phyloP scores from a whole-genome alignment of 2,113 vertebrate species.

The Anguilla rostrata region DNA sequence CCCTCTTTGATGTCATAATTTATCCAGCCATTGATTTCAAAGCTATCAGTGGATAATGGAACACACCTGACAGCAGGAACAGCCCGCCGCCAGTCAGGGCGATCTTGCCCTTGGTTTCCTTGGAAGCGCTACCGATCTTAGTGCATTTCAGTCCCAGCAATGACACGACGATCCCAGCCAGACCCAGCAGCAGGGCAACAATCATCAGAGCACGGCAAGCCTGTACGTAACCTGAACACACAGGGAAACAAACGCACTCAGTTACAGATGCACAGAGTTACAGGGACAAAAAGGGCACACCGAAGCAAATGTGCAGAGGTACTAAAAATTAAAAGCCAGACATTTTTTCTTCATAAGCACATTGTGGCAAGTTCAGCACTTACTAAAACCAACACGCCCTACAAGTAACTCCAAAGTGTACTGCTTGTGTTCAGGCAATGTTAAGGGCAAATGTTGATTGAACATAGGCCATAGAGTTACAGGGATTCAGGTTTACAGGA shows the following conservation, averaged over 20 bases:
- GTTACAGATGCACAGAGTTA: background rate
- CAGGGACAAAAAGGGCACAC: background rate
- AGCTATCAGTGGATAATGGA: background rate
- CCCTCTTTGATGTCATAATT: background rate
- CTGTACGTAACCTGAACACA: conserved; percentile 72
- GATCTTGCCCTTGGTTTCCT: conserved; percentile 70
- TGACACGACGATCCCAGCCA: conserved; percentile 66
- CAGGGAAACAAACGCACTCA: conserved; percentile 25
- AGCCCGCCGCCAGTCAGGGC: conserved; percentile 70
- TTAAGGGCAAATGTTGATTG: no score
- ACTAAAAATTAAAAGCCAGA: background rate
- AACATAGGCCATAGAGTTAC: background rate
- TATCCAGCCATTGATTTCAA: background rate
- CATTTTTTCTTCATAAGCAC: no score
- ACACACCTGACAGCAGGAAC: conserved; percentile 78
- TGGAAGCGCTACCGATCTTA: conserved; percentile 66
- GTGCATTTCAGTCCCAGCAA: conserved; percentile 81
- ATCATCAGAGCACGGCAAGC: conserved; percentile 85
- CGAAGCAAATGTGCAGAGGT: background rate
- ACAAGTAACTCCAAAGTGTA: no score
- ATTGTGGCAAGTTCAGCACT: no score
- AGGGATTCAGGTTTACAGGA: background rate
- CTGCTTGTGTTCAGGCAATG: no score
- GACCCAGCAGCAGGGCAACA: conserved; percentile 71
- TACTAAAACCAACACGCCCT: no score